These are phyloP conservation scores for Tholera decimalis DNA, from an alignment of 2,888 invertebrate genomes.

Conservation along the genomic window DNA sequence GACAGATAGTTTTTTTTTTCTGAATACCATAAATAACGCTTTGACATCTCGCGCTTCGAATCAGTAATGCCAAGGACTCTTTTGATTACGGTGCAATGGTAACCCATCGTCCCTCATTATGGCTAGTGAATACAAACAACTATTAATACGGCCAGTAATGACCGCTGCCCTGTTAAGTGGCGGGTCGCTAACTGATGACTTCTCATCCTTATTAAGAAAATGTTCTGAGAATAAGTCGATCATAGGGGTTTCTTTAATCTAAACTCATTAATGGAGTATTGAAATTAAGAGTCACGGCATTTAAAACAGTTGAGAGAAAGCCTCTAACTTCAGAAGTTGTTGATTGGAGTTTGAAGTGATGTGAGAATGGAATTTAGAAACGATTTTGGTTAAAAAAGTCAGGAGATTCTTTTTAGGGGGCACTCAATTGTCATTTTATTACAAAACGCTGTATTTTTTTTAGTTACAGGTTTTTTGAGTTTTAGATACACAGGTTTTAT, in stretches of 20 bases:
- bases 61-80: conserved; percentile 65
- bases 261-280: conserved; percentile 48
- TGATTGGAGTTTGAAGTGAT: conserved; percentile 7
- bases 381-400: neutral
- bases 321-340: neutral
- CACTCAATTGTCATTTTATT: neutral
- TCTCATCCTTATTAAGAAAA: conserved; percentile 73
- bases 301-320: conserved; percentile 11
- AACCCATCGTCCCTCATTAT: conserved; percentile 67
- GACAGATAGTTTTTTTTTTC: conserved; percentile 32
- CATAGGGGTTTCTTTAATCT: conserved; percentile 44
- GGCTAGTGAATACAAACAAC: conserved; percentile 75
- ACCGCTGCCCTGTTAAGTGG: conserved; percentile 70
- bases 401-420: neutral
- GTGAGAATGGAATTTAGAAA: neutral
- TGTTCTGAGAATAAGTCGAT: conserved; percentile 66
- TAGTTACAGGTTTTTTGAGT: no score
- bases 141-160: conserved; percentile 72
- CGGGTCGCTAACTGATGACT: conserved; percentile 63
- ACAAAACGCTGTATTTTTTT: neutral
- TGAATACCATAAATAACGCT: conserved; percentile 13
- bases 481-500: no score
- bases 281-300: conserved; percentile 42
- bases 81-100: conserved; percentile 68
- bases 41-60: conserved; percentile 44